phyloP scores from a whole-genome alignment of 2,797 vertebrate genomes.

The Mycteria americana region DNA sequence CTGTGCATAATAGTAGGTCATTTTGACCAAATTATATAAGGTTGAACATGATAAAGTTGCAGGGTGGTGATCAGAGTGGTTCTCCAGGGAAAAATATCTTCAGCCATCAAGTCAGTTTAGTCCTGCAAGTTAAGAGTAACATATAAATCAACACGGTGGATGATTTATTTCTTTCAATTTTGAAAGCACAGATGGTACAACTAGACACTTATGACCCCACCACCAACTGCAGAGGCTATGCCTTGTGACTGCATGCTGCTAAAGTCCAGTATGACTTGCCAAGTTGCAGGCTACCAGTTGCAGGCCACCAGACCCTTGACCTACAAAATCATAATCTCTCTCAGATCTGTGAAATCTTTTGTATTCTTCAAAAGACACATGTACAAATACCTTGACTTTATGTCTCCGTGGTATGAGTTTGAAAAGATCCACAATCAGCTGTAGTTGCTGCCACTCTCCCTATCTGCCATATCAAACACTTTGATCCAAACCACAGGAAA shows the following conservation, averaged over 20 bases:
- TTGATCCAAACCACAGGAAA: neutral
- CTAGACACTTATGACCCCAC: neutral
- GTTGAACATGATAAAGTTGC: constrained; percentile 36
- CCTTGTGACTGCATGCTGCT: neutral
- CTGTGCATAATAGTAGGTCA: constrained; percentile 31
- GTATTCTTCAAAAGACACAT: neutral
- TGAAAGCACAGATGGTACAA: neutral
- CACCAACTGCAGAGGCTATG: neutral
- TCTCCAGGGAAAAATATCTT: constrained; percentile 1
- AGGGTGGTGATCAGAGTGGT: neutral
- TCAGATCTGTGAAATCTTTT: neutral
- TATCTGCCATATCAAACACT: neutral
- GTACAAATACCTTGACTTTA: neutral
- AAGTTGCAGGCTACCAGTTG: neutral
- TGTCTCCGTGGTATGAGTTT: neutral
- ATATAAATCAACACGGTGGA: neutral
- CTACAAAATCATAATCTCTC: neutral
- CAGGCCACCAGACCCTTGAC: neutral
- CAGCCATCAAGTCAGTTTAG: neutral
- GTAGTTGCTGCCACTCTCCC: neutral
- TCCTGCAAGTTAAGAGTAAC: neutral
- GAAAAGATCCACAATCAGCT: neutral
- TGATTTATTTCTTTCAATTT: neutral
- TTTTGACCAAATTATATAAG: constrained; percentile 46
- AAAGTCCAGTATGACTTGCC: neutral